Percentiles rank a stretch among this genome's conserved stretches.
phyloP scores from a whole-genome alignment of 2,888 invertebrate species.

The Aromia moschata region DNA sequence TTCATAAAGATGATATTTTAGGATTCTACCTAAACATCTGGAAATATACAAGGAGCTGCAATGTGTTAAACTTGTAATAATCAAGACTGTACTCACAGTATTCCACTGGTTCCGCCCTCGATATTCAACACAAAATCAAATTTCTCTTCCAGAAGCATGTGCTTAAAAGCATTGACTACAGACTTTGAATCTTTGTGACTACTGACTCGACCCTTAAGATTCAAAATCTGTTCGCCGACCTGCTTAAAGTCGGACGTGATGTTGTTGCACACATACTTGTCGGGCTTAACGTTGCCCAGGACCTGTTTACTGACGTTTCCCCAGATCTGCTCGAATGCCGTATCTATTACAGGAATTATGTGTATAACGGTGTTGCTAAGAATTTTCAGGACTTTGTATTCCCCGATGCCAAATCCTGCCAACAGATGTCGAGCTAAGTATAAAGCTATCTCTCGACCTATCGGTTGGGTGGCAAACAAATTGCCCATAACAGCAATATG shows the following conservation, averaged over 20 bases:
- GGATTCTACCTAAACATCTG: no score
- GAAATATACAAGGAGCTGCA: no score
- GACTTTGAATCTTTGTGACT: constrained; percentile 63
- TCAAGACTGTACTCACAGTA: constrained; percentile 61
- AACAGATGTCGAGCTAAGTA: constrained; percentile 85
- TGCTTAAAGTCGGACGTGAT: constrained; percentile 66
- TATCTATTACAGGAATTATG: constrained; percentile 77
- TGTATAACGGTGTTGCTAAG: constrained; percentile 80
- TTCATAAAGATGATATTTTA: not conserved
- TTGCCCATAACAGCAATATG: constrained; percentile 87
- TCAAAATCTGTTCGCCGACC: constrained; percentile 73
- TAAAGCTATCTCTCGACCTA: constrained; percentile 84
- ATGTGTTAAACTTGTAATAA: no score
- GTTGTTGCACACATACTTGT: constrained; percentile 56
- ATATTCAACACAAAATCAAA: constrained; percentile 80
- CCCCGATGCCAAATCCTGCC: constrained; percentile 73
- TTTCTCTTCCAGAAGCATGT: constrained; percentile 71
- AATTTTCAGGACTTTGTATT: constrained; percentile 72
- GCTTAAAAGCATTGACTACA: constrained; percentile 70
- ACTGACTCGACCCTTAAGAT: constrained; percentile 57
- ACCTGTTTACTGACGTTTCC: constrained; percentile 61
- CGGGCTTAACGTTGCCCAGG: constrained; percentile 47
- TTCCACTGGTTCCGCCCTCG: constrained; percentile 76
- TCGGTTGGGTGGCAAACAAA: constrained; percentile 80
- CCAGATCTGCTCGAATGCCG: constrained; percentile 65